Evolutionary conservation across 2,888 invertebrate genomes (phyloP).

Genomic region (Drosophila kanekoi): DNA sequence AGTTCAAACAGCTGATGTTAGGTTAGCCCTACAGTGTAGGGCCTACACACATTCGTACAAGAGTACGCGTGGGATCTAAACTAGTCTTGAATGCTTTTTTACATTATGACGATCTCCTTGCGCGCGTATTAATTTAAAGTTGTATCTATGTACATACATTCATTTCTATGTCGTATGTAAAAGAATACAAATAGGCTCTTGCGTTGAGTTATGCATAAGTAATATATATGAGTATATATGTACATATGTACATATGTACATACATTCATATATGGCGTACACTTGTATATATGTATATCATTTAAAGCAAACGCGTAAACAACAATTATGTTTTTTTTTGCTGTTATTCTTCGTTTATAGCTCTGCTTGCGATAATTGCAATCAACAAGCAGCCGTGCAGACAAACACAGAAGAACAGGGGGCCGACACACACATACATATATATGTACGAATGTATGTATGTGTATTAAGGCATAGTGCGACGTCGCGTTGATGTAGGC

Average conservation of each 20-base stretch:
- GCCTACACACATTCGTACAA: background rate
- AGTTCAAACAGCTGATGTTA: too few relatives aligned
- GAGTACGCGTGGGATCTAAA: too few relatives aligned
- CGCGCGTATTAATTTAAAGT: too few relatives aligned
- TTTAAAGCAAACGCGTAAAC: conserved; percentile 63
- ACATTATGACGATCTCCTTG: too few relatives aligned
- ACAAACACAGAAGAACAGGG: conserved; percentile 6
- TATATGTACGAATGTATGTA: background rate
- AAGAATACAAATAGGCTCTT: background rate
- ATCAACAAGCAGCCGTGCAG: conserved; percentile 50
- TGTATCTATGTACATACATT: background rate
- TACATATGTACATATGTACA: background rate
- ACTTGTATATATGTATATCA: background rate
- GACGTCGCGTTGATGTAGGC: conserved; percentile 32
- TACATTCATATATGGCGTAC: background rate
- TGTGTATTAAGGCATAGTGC: conserved; percentile 6
- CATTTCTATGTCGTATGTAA: background rate
- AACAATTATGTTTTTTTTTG: conserved; percentile 54
- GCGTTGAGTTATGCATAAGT: background rate
- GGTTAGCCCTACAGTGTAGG: too few relatives aligned
- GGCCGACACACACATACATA: background rate
- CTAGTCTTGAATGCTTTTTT: too few relatives aligned
- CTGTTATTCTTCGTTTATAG: conserved; percentile 59
- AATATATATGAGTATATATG: background rate
- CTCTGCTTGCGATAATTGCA: conserved; percentile 71